Evolutionary conservation across 2,888 invertebrate genomes (phyloP), one percentile per base, ranked within the genome.

Genomic region (Palloptera scutellata): DNA sequence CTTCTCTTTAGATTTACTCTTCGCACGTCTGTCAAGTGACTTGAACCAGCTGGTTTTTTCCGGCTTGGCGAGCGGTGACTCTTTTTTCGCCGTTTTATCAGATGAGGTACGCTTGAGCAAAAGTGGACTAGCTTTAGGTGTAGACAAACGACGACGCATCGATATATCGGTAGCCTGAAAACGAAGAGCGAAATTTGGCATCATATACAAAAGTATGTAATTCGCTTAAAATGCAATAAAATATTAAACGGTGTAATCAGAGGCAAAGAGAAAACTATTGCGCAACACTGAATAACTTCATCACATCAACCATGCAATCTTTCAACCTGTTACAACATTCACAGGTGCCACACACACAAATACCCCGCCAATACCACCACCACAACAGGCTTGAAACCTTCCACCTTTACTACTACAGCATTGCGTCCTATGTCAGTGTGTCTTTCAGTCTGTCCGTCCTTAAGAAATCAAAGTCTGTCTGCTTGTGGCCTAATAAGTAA

Each of bases 21-120:
- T 89, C 61, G 92, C 89, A 59, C 92, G 87, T 64, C 92, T 86
- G 81, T 92, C 92, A 67, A 92, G 84, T 1, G 92, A 92, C 81
- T 93, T 93, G 86, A 94, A 93, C 93, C 93, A 94, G 79, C 90
- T 90, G 61, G 88, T 87, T 72, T 88, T 86, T 61, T 88, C 86
- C 1, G 86, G 83, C 70, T 85, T 87, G 43, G 83, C 82, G 72
- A 87, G 85, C 68, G 87, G 83, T 74, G 87, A 82, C 74, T 78
- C 76, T 71, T 83, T 82, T 63, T 74, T 73, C 61, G 69, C 74
- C 57, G 67, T 74, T 61, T 84, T 82, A 63, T 85, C 85, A 17
- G 87, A 87, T 69, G 88, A 84, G 70, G 88, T 88, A 67, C 89
- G 90, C 73, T 91, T 91, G 6, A 83, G 72, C 60, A 85, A 87